Evolutionary conservation across 2,113 vertebrate species (phyloP), one percentile per base, ranked within the genome.

Genomic region (Strix uralensis): DNA sequence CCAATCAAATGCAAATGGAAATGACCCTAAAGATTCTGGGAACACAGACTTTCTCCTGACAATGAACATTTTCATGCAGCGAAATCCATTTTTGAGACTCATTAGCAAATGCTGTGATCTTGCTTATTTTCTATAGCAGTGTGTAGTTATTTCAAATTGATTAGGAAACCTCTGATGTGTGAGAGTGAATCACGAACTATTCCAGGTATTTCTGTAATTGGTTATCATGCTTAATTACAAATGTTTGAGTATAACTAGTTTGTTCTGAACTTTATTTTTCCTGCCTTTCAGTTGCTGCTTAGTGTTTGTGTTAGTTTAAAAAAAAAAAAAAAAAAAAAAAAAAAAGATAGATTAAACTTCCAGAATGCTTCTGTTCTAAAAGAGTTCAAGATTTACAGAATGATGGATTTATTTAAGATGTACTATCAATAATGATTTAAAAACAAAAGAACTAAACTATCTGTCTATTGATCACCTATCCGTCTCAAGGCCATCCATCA

Each of bases 181-280:
- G 78, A 92, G 82, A 97, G 55, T 22, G 79, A 98, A 97, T 98
- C 95, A 95, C 75, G 90, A 96, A 86, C 86, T 97, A 93, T 96
- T 98, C 90, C 97, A 98, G 97, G 97, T 98, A 98, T 95, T 98
- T 94, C 94, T 97, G 94, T 98, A 98, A 98, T 96, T 98, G 96
- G 94, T 97, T 98, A 98, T 98, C 96, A 97, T 97, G 93, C 95
- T 98, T 98, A 98, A 97, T 98, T 98, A 97, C 92, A 97, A 98
- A 97, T 97, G 85, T 97, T 98, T 98, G 90, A 95, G 96, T 95
- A 96, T 88, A 97, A 90, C 94, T 95, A 95, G 92, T 98, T 98
- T 97, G 96, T 95, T 96, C 94, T 95, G 92, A 93, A 97, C 88
- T 90, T 96, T 79, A 92, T 97, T 97, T 97, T 95, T 94, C 65